A percentile compares a stretch with the other conserved stretches of the same genome.
Evolutionary conservation across 2,113 vertebrate species (phyloP).

Genomic region (Pedetes capensis): DNA sequence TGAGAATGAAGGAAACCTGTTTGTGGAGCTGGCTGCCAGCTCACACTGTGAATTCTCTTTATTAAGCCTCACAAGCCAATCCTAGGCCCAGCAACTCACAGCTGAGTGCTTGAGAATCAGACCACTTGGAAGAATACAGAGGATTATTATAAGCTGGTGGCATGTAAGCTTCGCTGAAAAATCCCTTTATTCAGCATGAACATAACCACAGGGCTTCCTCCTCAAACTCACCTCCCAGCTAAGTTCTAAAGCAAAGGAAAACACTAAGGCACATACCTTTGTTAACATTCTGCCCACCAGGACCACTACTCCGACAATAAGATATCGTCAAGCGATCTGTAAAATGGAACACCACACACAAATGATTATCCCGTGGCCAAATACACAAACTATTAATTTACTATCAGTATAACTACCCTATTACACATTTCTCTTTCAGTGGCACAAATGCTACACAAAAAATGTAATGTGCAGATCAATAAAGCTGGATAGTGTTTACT

Average conservation of each 20-base stretch:
- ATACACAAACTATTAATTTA: background rate
- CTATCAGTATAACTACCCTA: background rate
- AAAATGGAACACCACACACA: background rate
- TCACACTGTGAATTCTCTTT: slow-evolving; percentile 36
- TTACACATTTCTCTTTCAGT: background rate
- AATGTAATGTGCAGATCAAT: background rate
- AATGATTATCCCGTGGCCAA: background rate
- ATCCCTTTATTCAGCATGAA: slow-evolving; percentile 30
- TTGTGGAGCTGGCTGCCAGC: background rate
- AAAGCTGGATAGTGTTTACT: background rate
- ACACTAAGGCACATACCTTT: slow-evolving; percentile 86
- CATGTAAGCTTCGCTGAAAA: background rate
- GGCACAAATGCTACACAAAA: background rate
- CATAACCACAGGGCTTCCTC: background rate
- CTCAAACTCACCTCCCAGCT: background rate
- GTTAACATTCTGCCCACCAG: slow-evolving; percentile 96
- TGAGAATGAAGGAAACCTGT: background rate
- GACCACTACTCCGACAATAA: slow-evolving; percentile 93
- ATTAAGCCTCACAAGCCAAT: background rate
- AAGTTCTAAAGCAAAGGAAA: background rate
- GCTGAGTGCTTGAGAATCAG: slow-evolving; percentile 5
- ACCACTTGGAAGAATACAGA: slow-evolving; percentile 49
- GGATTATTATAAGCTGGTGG: slow-evolving; percentile 52
- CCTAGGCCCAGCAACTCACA: background rate
- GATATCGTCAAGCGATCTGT: slow-evolving; percentile 90